Percentiles rank a stretch among this genome's conserved stretches.
These are phyloP conservation scores for Hirtodrosophila cameraria DNA, from an alignment of 2,888 invertebrate species.

Conservation along the genomic window DNA sequence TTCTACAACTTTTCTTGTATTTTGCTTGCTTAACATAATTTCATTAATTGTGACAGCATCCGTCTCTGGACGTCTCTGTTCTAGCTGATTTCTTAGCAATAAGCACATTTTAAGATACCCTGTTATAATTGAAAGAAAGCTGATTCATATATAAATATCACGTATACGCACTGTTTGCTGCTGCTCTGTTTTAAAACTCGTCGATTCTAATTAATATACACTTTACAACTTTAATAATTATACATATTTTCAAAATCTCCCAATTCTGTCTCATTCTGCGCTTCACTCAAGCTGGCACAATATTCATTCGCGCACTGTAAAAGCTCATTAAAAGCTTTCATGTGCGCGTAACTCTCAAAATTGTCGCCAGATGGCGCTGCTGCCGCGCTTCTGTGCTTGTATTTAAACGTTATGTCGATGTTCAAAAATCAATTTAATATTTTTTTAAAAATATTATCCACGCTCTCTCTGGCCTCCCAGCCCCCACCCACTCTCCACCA, in stretches of 20 bases:
- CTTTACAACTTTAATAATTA: not conserved
- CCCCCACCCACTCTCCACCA: not conserved
- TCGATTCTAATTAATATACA: too few species aligned
- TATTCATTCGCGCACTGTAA: constrained; percentile 50
- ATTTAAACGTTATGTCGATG: constrained; percentile 13
- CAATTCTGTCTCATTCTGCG: not conserved
- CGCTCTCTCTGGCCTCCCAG: not conserved
- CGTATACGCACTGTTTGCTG: constrained; percentile 7
- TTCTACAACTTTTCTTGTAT: too few species aligned
- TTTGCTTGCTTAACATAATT: too few species aligned
- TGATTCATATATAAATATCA: not conserved
- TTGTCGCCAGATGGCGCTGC: constrained; percentile 39
- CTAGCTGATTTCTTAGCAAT: too few species aligned
- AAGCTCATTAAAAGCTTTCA: constrained; percentile 52
- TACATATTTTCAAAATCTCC: not conserved
- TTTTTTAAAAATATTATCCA: constrained; percentile 6
- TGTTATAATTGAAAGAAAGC: too few species aligned
- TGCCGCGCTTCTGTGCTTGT: not conserved
- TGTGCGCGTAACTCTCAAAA: not conserved
- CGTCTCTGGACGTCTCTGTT: too few species aligned
- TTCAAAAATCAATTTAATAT: constrained; percentile 17
- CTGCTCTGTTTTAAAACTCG: too few species aligned
- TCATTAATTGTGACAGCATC: too few species aligned
- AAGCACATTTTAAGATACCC: too few species aligned
- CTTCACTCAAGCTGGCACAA: not conserved